Percentiles rank a stretch among this genome's conserved stretches.
phyloP scores from a whole-genome alignment of 2,113 vertebrate species.

The Plotosus lineatus region DNA sequence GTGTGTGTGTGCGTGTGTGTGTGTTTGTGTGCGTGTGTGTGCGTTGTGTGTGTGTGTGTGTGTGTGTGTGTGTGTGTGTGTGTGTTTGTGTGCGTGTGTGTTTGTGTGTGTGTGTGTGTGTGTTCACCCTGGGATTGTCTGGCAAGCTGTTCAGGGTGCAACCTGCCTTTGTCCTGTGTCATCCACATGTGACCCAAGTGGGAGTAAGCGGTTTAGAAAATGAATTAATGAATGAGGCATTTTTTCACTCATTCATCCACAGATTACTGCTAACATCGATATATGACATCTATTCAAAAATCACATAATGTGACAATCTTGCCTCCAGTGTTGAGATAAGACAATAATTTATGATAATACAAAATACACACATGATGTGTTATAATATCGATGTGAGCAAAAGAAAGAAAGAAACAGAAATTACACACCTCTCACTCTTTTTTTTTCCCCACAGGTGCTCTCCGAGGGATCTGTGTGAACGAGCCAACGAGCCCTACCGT shows the following conservation, averaged over 20 bases:
- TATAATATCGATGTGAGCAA: background rate
- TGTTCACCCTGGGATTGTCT: no score
- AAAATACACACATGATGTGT: background rate
- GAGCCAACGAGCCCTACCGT: slow-evolving; percentile 84
- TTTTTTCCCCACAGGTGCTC: slow-evolving; percentile 79
- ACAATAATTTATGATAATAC: background rate
- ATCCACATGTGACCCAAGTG: no score
- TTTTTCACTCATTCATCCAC: background rate
- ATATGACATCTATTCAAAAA: background rate
- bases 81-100: no score
- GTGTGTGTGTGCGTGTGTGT: no score
- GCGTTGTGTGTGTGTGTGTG: no score
- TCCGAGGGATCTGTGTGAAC: slow-evolving; percentile 84
- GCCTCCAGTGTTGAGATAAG: background rate
- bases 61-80: no score
- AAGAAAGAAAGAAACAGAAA: background rate
- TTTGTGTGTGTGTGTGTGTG: no score
- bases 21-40: no score
- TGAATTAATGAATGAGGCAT: no score
- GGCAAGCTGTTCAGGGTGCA: no score
- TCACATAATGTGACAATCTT: background rate
- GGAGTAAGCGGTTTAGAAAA: no score
- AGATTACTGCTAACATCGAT: background rate
- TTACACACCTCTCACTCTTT: background rate
- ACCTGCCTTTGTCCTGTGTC: no score